These are phyloP conservation scores for Lasioglossum marginatum DNA, from an alignment of 2,888 invertebrate genomes.

Conservation along the genomic window DNA sequence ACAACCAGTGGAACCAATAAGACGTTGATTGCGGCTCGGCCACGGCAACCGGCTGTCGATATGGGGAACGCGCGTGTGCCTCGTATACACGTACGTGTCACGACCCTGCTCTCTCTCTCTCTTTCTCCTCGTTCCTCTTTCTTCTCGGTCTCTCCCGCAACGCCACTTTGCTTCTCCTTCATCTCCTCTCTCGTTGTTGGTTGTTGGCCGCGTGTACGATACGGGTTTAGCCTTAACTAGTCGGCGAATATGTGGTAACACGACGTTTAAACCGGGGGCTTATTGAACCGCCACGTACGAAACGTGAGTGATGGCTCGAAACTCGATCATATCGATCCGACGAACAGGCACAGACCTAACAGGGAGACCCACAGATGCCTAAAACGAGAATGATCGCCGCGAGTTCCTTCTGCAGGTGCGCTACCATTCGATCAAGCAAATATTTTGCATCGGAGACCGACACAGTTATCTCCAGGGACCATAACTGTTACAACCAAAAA, in stretches of 20 bases:
- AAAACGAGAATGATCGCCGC: slow-evolving; percentile 17
- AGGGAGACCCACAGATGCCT: not conserved
- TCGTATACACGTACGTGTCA: slow-evolving; percentile 64
- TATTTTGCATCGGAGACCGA: not conserved
- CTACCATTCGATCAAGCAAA: not conserved
- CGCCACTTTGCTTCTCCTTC: slow-evolving; percentile 22
- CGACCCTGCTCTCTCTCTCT: slow-evolving; percentile 53
- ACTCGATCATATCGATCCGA: slow-evolving; percentile 51
- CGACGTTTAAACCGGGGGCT: slow-evolving; percentile 59
- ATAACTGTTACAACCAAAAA: too few species aligned
- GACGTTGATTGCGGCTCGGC: slow-evolving; percentile 69
- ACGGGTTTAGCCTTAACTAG: slow-evolving; percentile 69
- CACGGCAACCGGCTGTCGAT: slow-evolving; percentile 62
- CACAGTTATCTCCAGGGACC: too few species aligned
- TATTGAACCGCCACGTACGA: slow-evolving; percentile 74
- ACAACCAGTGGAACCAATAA: slow-evolving; percentile 67
- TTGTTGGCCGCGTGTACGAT: slow-evolving; percentile 59
- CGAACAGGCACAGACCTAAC: slow-evolving; percentile 25
- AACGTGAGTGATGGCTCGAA: slow-evolving; percentile 76
- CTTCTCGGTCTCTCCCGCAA: not conserved
- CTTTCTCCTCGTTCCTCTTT: slow-evolving; percentile 23
- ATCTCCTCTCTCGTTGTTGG: slow-evolving; percentile 52
- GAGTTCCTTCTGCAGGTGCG: not conserved
- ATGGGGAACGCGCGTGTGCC: slow-evolving; percentile 59
- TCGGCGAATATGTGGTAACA: slow-evolving; percentile 71